These are phyloP conservation scores for Saxidomus purpurata DNA, from an alignment of 1,140 invertebrate genomes.

Conservation along the genomic window DNA sequence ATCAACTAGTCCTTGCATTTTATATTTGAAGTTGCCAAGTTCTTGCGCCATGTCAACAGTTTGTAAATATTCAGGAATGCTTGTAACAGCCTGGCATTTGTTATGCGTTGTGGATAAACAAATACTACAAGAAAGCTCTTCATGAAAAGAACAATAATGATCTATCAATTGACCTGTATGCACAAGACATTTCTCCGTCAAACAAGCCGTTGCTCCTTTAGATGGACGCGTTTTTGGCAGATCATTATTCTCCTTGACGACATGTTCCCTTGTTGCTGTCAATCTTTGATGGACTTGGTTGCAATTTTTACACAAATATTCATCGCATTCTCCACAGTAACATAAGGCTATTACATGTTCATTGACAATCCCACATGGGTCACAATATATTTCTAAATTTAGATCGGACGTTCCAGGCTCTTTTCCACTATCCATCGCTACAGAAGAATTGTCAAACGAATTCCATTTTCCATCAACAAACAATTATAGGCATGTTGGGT, in stretches of 20 bases:
- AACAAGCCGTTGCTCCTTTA: neutral
- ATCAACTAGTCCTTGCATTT: neutral
- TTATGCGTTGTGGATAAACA: neutral
- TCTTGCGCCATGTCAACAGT: neutral
- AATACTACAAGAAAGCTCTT: neutral
- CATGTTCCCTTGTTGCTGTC: neutral
- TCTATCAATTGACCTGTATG: neutral
- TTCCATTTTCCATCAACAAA: no score
- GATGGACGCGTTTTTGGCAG: neutral
- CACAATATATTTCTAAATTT: no score
- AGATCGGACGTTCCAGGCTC: no score
- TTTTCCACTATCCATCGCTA: no score
- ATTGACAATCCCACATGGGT: neutral
- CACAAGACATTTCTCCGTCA: neutral
- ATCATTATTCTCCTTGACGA: neutral
- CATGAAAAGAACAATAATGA: neutral
- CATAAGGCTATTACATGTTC: neutral
- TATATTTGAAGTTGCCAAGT: neutral
- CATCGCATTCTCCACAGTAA: slow-evolving; percentile 5
- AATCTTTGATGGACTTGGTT: neutral
- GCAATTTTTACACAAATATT: neutral
- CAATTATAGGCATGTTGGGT: no score
- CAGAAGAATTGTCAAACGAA: no score
- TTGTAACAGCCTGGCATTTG: neutral
- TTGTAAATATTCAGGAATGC: neutral